Evolutionary conservation across 2,797 vertebrate genomes (phyloP), one percentile per base, ranked within the genome.

Genomic region (Sternotherus odoratus): DNA sequence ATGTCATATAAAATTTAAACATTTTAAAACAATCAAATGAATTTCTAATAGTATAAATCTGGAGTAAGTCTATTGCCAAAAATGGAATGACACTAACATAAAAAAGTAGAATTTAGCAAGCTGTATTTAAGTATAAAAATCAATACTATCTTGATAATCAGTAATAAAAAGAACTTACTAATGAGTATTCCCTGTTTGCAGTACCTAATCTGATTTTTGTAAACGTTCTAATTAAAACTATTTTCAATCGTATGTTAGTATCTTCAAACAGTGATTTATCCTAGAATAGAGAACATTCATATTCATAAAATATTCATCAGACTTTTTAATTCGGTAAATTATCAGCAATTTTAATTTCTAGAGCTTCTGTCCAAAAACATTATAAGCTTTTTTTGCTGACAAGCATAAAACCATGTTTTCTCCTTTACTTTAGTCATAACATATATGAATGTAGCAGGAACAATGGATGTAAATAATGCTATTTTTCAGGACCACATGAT

Each of bases 1-100:
- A 88, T 72, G 89, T 69, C 82, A 50, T 5, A 54, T 16, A 49
- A 74, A 86, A 96, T 92, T 94, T 89, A 91, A 94, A 92, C 69
- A 50, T 69, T 92, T 19, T n/a, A 51, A 74, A 53, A 69, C 82
- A 94, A 86, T 88, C 3, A 36, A 92, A 79, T 77, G 12, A 8
- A 43, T 46, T 1, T 5, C 60, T 33, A 51, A 63, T 3, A 5
- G 26, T 19, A 72, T 69, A 88, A 88, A 91, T 85, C 79, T 85
- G 77, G 48, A 82, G 11, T 26, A 57, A 90, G 39, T 91, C 87
- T 54, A 2, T 4, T 10, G 36, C 43, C 1, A 83, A 50, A 13
- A 17, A 83, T 5, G 60, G 33, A 63, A 63, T 30, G 60, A 11
- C 24, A 54, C n/a, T 21, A 43, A 28, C 8, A 9, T 2, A 1